These are phyloP conservation scores for Catocala nupta DNA, from an alignment of 2,888 invertebrate species.

Conservation along the genomic window DNA sequence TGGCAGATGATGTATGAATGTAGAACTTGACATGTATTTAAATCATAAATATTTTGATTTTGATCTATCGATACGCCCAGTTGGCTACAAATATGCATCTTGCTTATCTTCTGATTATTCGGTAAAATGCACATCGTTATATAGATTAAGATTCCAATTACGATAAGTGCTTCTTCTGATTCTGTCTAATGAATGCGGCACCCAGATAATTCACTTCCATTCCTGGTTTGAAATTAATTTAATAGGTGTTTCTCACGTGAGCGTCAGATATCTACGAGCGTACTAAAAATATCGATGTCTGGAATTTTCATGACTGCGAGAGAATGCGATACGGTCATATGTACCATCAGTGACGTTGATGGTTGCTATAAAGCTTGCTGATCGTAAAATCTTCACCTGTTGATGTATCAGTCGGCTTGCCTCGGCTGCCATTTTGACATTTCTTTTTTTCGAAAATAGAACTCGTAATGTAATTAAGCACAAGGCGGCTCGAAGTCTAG, in stretches of 20 bases:
- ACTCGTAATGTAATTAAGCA: slow-evolving; percentile 69
- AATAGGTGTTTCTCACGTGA: slow-evolving; percentile 63
- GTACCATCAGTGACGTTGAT: slow-evolving; percentile 62
- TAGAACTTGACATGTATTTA: slow-evolving; percentile 3
- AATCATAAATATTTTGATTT: too few species aligned
- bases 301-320: slow-evolving; percentile 65
- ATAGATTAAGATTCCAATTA: slow-evolving; percentile 58
- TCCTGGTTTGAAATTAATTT: slow-evolving; percentile 53
- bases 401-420: slow-evolving; percentile 56
- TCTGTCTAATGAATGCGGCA: slow-evolving; percentile 55
- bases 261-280: slow-evolving; percentile 57
- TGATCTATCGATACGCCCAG: neutral
- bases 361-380: slow-evolving; percentile 58
- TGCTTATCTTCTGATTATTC: slow-evolving; percentile 35
- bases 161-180: slow-evolving; percentile 52
- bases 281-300: slow-evolving; percentile 68
- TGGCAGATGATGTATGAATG: neutral
- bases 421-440: slow-evolving; percentile 44
- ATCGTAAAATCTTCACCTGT: slow-evolving; percentile 65
- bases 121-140: slow-evolving; percentile 45
- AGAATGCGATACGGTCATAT: slow-evolving; percentile 65
- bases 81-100: slow-evolving; percentile 10
- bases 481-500: slow-evolving; percentile 68
- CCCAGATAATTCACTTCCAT: slow-evolving; percentile 54
- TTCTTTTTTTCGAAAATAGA: slow-evolving; percentile 42